These are phyloP conservation scores for Cavia aperea DNA, from an alignment of 2,113 vertebrate species.

Conservation along the genomic window DNA sequence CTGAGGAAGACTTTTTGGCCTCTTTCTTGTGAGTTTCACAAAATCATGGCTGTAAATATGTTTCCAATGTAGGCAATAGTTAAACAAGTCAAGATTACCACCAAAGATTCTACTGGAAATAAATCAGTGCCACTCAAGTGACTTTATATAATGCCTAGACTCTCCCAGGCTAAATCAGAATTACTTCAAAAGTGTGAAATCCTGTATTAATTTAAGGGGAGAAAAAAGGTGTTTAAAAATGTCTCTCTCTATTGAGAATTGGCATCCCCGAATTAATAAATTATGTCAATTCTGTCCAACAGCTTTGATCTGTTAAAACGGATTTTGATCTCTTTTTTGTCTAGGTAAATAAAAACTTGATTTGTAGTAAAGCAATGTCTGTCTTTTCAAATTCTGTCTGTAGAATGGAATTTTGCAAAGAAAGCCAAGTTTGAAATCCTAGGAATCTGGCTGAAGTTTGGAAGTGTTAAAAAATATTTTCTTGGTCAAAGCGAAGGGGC, in stretches of 20 bases:
- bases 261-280: not conserved
- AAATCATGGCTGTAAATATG: constrained; percentile 5
- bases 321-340: not conserved
- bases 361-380: not conserved
- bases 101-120: constrained; percentile 1
- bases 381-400: not conserved
- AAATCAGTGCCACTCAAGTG: constrained; percentile 26
- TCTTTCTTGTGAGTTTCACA: constrained; percentile 2
- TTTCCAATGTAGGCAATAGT: not conserved
- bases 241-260: not conserved
- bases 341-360: not conserved
- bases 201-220: not conserved
- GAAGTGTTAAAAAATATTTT: not conserved
- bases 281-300: not conserved
- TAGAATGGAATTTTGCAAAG: not conserved
- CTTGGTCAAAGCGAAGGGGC: not conserved
- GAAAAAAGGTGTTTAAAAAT: not conserved
- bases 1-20: not conserved
- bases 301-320: not conserved
- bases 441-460: constrained; percentile 23
- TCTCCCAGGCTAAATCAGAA: not conserved
- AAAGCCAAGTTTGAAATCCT: not conserved
- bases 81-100: constrained; percentile 34
- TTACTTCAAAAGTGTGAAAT: not conserved
- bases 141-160: constrained; percentile 31